These are phyloP conservation scores for Bos taurus DNA, from an alignment of 2,113 vertebrate genomes.

Conservation along the genomic window ARS-UCD2.0 NC_037330.1:86321001-86321500, in stretches of 20 bases:
- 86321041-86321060: accelerated
- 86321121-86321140: not conserved
- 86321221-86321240: not conserved
- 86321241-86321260: not conserved
- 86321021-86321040: not conserved
- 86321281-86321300: not conserved
- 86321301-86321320: not conserved
- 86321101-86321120: not conserved
- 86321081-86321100: not conserved
- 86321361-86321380: not conserved
- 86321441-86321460: not conserved
- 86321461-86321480: not conserved
- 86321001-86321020: not conserved
- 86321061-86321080: not conserved
- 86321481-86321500: not conserved
- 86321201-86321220: not conserved
- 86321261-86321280: not conserved
- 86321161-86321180: not conserved
- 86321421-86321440: not conserved
- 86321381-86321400: not conserved
- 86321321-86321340: not conserved
- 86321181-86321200: not conserved
- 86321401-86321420: not conserved
- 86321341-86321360: not conserved
- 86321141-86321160: not conserved